phyloP scores from a whole-genome alignment of 2,113 vertebrate species.

The Rhegmatorhina hoffmannsi region DNA sequence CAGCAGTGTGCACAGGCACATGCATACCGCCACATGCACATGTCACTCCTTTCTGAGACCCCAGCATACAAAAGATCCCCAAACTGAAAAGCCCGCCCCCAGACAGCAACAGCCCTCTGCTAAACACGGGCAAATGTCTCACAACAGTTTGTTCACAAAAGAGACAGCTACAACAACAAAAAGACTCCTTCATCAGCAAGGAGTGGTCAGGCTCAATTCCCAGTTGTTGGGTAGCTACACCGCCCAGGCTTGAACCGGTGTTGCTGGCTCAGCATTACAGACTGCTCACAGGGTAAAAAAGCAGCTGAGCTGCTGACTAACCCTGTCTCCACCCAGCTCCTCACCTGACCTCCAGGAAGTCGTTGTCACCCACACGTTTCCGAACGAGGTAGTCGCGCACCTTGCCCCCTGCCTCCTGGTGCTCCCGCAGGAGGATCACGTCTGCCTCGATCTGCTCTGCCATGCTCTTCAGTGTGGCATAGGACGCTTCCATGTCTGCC shows the following conservation, averaged over 20 bases:
- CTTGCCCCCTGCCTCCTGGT: slow-evolving; percentile 87
- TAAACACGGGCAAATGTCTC: neutral
- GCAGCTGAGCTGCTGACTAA: slow-evolving; percentile 50
- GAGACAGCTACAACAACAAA: neutral
- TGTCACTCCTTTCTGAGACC: neutral
- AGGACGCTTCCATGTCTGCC: slow-evolving; percentile 94
- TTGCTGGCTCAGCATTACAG: slow-evolving; percentile 23
- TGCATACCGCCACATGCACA: rapidly evolving
- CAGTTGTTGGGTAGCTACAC: neutral
- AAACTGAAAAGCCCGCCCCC: neutral
- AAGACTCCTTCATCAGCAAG: slow-evolving; percentile 15
- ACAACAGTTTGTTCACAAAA: neutral
- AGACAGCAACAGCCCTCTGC: neutral
- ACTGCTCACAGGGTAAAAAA: neutral
- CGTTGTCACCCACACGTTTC: slow-evolving; percentile 93
- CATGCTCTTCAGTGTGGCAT: slow-evolving; percentile 92
- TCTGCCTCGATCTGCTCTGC: slow-evolving; percentile 93
- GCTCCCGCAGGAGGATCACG: slow-evolving; percentile 90
- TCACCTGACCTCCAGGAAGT: slow-evolving; percentile 99
- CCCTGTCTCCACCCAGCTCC: slow-evolving; percentile 17
- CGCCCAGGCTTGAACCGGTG: neutral
- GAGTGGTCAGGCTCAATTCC: neutral
- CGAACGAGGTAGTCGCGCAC: slow-evolving; percentile 95
- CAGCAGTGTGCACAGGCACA: neutral
- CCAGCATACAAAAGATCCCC: neutral